Evolutionary conservation across 2,113 vertebrate genomes (phyloP).

Genomic region (Atrichornis clamosus): DNA sequence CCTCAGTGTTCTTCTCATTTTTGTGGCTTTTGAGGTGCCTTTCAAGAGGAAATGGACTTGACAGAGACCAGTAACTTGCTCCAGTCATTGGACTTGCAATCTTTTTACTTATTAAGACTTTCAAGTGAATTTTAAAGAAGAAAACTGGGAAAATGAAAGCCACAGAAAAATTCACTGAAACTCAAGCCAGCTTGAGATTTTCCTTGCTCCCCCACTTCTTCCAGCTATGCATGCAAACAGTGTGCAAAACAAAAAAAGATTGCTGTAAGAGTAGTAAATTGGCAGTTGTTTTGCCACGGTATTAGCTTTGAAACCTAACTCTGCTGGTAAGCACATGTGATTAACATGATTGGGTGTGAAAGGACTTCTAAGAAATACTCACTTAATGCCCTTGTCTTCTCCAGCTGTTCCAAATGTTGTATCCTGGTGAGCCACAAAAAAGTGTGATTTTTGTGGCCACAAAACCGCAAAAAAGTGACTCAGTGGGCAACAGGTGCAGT

Average conservation of each 20-base stretch:
- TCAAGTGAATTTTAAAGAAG: background rate
- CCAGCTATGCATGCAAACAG: accelerated
- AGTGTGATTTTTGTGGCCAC: background rate
- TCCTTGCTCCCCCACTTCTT: background rate
- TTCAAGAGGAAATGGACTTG: background rate
- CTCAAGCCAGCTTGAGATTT: background rate
- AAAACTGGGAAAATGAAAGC: accelerated
- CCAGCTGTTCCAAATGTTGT: background rate
- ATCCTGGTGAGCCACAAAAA: background rate
- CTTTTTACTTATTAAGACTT: background rate
- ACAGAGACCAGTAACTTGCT: background rate
- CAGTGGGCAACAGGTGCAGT: background rate
- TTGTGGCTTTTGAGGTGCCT: background rate
- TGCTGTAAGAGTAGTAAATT: background rate
- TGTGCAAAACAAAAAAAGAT: background rate
- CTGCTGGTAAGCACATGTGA: background rate
- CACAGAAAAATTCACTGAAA: background rate
- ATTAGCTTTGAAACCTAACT: background rate
- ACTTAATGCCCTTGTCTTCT: background rate
- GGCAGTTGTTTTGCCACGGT: background rate
- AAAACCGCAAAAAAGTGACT: no score
- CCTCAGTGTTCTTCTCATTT: accelerated
- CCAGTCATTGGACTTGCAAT: accelerated
- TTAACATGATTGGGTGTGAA: background rate
- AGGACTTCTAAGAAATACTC: background rate